A percentile compares a stretch with the other conserved stretches of the same genome.
These are phyloP conservation scores for Poecilia velifera DNA, from an alignment of 2,797 vertebrate species.

Conservation along the genomic window DNA sequence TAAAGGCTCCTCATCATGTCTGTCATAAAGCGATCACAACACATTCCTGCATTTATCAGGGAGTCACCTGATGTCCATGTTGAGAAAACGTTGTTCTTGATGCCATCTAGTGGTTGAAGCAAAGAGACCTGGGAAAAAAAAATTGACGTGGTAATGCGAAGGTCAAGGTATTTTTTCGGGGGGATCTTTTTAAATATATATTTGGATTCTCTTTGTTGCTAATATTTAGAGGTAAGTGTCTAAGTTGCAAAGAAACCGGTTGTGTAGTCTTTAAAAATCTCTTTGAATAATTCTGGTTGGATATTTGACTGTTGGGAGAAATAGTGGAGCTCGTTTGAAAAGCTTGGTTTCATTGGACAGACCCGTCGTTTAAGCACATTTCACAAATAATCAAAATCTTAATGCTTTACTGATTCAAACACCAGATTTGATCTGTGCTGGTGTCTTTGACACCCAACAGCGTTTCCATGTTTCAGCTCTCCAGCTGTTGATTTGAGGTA, in stretches of 20 bases:
- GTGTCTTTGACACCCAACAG: background rate
- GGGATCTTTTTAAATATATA: fast-evolving
- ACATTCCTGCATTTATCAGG: conserved; percentile 46
- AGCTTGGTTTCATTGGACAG: background rate
- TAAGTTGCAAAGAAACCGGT: background rate
- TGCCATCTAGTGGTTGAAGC: conserved; percentile 61
- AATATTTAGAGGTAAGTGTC: background rate
- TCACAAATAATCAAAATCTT: background rate
- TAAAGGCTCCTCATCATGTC: conserved; percentile 20
- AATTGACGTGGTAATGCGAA: background rate
- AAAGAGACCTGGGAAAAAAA: background rate
- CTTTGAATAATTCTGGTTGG: background rate
- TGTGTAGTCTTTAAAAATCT: background rate
- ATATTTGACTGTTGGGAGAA: background rate
- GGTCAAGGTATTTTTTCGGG: background rate
- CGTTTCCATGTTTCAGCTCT: background rate
- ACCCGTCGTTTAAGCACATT: background rate
- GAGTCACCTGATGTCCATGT: conserved; percentile 32
- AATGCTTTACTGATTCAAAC: background rate
- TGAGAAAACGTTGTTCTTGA: conserved; percentile 1
- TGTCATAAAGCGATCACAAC: conserved; percentile 39
- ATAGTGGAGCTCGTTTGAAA: background rate
- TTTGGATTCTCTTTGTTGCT: background rate
- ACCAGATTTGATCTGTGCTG: background rate
- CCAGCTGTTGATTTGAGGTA: background rate